These are phyloP conservation scores for Mionectes macconnelli DNA, from an alignment of 2,113 vertebrate species.

Conservation along the genomic window DNA sequence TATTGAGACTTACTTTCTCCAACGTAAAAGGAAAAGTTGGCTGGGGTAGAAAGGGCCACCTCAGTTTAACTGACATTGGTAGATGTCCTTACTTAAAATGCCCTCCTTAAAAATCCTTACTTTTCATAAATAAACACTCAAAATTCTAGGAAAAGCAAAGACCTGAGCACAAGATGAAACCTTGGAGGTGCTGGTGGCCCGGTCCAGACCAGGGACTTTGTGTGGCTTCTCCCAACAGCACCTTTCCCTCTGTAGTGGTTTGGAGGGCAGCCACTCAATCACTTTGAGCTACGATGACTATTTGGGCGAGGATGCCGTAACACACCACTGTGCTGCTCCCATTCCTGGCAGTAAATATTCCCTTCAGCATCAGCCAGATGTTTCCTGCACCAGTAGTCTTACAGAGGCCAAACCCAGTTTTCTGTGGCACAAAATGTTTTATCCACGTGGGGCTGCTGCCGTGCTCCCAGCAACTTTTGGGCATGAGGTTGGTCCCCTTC, in stretches of 20 bases:
- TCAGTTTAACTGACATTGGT: rapidly evolving
- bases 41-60: background rate
- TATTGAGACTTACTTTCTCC: background rate
- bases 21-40: background rate
- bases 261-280: background rate
- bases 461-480: background rate
- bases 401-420: background rate
- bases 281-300: background rate
- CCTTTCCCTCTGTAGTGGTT: background rate
- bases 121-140: background rate
- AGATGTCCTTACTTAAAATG: too few species aligned
- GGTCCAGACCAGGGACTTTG: background rate
- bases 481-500: too few species aligned
- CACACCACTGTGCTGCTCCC: background rate
- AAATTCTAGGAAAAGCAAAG: background rate
- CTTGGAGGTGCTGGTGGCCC: background rate
- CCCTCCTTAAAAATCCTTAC: background rate
- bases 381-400: background rate
- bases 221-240: background rate
- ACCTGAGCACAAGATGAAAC: background rate
- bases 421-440: background rate
- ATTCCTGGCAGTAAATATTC: background rate
- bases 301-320: background rate
- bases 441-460: rapidly evolving
- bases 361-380: background rate